These are phyloP conservation scores for Polyommatus iphigenia DNA, from an alignment of 2,888 invertebrate species.

Conservation along the genomic window DNA sequence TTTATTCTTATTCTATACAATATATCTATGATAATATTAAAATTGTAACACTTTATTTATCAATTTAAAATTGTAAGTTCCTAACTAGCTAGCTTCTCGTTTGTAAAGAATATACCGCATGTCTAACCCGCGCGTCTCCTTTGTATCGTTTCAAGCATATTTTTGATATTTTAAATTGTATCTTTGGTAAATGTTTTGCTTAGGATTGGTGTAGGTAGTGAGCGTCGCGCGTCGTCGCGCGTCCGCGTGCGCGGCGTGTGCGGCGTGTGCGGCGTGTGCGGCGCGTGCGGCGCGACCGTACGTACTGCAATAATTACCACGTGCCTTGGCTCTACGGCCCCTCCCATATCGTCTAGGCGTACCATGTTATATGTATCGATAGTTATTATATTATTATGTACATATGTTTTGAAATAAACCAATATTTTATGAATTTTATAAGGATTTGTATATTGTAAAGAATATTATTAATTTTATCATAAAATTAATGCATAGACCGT, in stretches of 20 bases:
- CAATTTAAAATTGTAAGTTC: slow-evolving; percentile 76
- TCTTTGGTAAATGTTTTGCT: slow-evolving; percentile 55
- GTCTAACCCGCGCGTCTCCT: slow-evolving; percentile 31
- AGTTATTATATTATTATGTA: slow-evolving; percentile 74
- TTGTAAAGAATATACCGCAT: slow-evolving; percentile 37
- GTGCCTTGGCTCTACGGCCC: slow-evolving; percentile 77
- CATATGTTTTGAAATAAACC: slow-evolving; percentile 78
- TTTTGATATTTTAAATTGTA: slow-evolving; percentile 48
- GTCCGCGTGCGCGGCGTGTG: slow-evolving; percentile 34
- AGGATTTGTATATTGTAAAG: slow-evolving; percentile 81
- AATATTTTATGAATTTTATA: slow-evolving; percentile 80
- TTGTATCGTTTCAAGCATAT: slow-evolving; percentile 10
- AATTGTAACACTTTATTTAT: slow-evolving; percentile 66
- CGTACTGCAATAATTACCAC: slow-evolving; percentile 62
- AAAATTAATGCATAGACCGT: slow-evolving; percentile 77
- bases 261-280: slow-evolving; percentile 33
- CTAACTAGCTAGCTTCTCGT: slow-evolving; percentile 76
- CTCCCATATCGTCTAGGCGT: slow-evolving; percentile 75
- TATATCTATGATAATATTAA: slow-evolving; percentile 48
- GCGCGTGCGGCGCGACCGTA: slow-evolving; percentile 39
- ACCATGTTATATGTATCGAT: slow-evolving; percentile 72
- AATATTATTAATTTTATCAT: slow-evolving; percentile 79
- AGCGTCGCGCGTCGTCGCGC: slow-evolving; percentile 32
- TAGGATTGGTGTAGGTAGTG: slow-evolving; percentile 47
- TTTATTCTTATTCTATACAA: slow-evolving; percentile 63